phyloP scores from a whole-genome alignment of 2,797 vertebrate genomes.

The Ciconia nigra region DNA sequence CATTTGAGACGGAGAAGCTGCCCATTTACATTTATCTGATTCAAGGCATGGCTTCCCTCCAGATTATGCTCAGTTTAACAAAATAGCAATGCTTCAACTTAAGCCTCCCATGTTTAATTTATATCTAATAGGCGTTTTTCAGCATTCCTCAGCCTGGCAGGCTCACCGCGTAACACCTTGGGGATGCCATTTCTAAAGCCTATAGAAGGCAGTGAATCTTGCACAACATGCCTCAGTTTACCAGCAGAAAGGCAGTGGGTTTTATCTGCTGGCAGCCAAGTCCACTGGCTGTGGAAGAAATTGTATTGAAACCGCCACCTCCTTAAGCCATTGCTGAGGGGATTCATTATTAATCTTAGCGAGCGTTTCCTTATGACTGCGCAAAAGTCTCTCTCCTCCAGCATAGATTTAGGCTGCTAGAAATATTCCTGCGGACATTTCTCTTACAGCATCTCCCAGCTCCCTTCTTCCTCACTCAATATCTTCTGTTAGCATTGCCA shows the following conservation, averaged over 20 bases:
- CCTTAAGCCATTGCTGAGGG: neutral
- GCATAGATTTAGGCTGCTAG: neutral
- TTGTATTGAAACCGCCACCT: neutral
- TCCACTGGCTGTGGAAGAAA: neutral
- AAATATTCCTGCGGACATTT: neutral
- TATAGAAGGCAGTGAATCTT: neutral
- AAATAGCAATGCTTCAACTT: neutral
- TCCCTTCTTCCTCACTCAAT: neutral
- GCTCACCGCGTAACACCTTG: neutral
- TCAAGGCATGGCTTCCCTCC: neutral
- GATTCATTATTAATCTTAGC: neutral
- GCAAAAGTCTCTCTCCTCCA: neutral
- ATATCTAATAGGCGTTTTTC: neutral
- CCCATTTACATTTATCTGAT: neutral
- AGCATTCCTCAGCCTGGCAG: neutral
- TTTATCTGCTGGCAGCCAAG: neutral
- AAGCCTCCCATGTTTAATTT: neutral
- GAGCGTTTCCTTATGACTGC: neutral
- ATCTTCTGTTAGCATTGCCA: neutral
- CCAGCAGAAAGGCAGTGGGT: neutral
- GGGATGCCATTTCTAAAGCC: neutral
- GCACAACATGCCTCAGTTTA: neutral
- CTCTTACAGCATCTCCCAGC: neutral
- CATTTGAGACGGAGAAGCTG: neutral
- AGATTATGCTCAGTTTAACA: neutral